Conservation (phyloP, 1,140 invertebrate species). For the Hestina assimilis region DNA sequence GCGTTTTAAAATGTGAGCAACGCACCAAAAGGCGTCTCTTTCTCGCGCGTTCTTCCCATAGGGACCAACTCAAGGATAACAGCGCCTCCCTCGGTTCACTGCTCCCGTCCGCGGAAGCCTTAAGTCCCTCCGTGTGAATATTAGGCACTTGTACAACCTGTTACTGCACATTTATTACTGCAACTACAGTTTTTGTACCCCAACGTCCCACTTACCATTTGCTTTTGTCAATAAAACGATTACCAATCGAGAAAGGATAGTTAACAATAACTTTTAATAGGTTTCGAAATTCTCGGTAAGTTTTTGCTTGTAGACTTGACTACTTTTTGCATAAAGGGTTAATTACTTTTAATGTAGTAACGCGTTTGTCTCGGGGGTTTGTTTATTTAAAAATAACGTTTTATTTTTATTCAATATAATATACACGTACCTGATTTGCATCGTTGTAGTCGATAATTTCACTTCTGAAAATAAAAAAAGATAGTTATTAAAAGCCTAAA, state of each 20-base stretch:
- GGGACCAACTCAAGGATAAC: slow-evolving; percentile 65
- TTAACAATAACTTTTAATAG: background rate
- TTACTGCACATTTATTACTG: slow-evolving; percentile 7
- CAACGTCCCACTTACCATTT: background rate
- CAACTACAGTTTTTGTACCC: background rate
- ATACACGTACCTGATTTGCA: slow-evolving; percentile 61
- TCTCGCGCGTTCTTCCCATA: slow-evolving; percentile 52
- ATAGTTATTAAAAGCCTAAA: too few species aligned
- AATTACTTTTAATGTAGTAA: background rate
- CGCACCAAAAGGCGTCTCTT: slow-evolving; percentile 38
- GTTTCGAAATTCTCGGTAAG: background rate
- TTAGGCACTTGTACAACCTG: slow-evolving; percentile 14
- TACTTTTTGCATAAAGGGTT: background rate
- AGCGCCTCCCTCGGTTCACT: slow-evolving; percentile 69
- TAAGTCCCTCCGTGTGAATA: slow-evolving; percentile 28
- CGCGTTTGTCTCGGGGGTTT: background rate
- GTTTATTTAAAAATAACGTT: background rate
- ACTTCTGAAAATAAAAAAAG: slow-evolving; percentile 55
- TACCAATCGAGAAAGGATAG: background rate
- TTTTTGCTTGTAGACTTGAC: background rate
- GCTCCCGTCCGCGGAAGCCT: slow-evolving; percentile 64
- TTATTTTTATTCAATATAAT: background rate
- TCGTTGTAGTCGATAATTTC: slow-evolving; percentile 66
- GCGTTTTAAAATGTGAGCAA: slow-evolving; percentile 52
- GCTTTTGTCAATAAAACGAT: background rate